Percentiles rank a stretch among this genome's conserved stretches.
phyloP scores from a whole-genome alignment of 2,797 vertebrate genomes.

The Ptychadena robeensis region DNA sequence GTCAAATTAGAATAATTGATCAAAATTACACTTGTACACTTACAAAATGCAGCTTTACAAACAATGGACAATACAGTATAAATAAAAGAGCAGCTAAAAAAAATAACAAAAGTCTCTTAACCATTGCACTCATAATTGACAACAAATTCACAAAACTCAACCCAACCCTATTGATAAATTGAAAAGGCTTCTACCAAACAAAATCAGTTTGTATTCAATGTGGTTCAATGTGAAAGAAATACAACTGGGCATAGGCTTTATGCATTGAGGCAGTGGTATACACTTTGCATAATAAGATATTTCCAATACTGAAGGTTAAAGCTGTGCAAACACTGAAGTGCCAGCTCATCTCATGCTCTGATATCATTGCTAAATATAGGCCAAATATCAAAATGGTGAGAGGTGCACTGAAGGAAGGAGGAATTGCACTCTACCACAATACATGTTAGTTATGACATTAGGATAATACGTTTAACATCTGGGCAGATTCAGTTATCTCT shows the following conservation, averaged over 20 bases:
- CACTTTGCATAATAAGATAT: background rate
- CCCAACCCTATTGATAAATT: too few relatives aligned
- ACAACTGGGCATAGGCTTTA: background rate
- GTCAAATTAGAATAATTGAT: too few relatives aligned
- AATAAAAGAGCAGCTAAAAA: too few relatives aligned
- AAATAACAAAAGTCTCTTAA: too few relatives aligned
- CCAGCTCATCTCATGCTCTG: constrained; percentile 24
- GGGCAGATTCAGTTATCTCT: background rate
- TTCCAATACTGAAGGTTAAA: constrained; percentile 30
- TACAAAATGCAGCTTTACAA: too few relatives aligned
- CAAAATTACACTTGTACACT: too few relatives aligned
- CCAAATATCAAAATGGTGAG: constrained; percentile 23
- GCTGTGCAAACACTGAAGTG: constrained; percentile 10
- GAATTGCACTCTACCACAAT: background rate
- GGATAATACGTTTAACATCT: background rate
- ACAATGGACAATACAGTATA: too few relatives aligned
- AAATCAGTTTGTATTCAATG: too few relatives aligned
- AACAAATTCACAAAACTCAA: too few relatives aligned
- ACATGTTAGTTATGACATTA: background rate
- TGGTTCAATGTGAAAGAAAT: too few relatives aligned
- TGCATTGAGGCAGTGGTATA: background rate
- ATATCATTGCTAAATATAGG: constrained; percentile 34
- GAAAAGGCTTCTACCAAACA: too few relatives aligned
- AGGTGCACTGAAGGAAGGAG: constrained; percentile 21
- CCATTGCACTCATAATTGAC: too few relatives aligned